phyloP scores from a whole-genome alignment of 1,140 invertebrate species.

The Achroia grisella region DNA sequence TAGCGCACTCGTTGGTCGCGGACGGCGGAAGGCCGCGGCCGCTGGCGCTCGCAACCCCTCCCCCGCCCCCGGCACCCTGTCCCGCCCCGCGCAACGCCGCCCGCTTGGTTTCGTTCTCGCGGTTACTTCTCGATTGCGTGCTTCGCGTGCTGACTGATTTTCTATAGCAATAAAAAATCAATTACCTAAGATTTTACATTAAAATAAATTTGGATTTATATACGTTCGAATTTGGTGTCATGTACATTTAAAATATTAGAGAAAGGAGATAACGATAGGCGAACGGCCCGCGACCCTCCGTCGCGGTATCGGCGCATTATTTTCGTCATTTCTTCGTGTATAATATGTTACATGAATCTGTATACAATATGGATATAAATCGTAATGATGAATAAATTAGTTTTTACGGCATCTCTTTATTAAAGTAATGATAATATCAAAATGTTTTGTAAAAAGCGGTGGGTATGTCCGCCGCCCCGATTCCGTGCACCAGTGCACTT shows the following conservation, averaged over 20 bases:
- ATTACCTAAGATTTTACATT: conserved; percentile 76
- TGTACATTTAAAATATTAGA: conserved; percentile 73
- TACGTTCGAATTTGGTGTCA: conserved; percentile 73
- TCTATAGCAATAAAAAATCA: conserved; percentile 76
- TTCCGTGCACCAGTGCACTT: conserved; percentile 73
- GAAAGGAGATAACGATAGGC: conserved; percentile 68
- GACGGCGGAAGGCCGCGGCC: conserved; percentile 3
- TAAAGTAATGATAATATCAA: conserved; percentile 73
- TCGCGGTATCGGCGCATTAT: conserved; percentile 61
- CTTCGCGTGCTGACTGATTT: conserved; percentile 76
- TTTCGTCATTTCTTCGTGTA: conserved; percentile 73
- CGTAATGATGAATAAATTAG: conserved; percentile 72
- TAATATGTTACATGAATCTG: conserved; percentile 73
- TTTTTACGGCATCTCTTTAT: conserved; percentile 73
- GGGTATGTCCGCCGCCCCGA: conserved; percentile 63
- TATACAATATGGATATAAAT: conserved; percentile 74
- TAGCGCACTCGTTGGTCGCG: background rate
- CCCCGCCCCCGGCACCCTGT: conserved; percentile 2
- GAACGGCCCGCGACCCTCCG: conserved; percentile 45
- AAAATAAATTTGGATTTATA: conserved; percentile 74
- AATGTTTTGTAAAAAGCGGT: conserved; percentile 69
- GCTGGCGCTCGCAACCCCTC: conserved; percentile 3
- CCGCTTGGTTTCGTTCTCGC: conserved; percentile 70
- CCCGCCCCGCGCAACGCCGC: conserved; percentile 49
- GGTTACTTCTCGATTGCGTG: conserved; percentile 75